Evolutionary conservation across 2,888 invertebrate genomes (phyloP).

Genomic region (Anorthoa munda): DNA sequence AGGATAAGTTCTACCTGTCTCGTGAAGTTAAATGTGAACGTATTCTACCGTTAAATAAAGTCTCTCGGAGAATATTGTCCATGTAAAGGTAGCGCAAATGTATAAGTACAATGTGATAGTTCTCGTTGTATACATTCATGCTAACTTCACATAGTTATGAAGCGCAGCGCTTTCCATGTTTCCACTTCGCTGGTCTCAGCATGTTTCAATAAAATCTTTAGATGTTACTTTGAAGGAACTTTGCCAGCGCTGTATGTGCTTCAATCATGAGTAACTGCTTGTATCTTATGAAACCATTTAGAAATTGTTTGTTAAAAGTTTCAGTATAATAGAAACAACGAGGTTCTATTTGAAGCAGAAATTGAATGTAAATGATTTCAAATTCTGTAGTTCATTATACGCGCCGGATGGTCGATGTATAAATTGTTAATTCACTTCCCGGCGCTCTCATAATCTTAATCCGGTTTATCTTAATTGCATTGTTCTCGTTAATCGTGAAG

Average conservation of each 20-base stretch:
- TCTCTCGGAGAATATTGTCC: neutral
- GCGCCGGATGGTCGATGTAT: slow-evolving; percentile 24
- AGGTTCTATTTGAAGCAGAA: neutral
- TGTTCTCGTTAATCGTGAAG: slow-evolving; percentile 58
- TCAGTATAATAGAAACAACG: slow-evolving; percentile 1
- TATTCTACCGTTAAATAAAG: slow-evolving; percentile 8
- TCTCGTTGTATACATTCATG: neutral
- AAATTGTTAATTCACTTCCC: slow-evolving; percentile 55
- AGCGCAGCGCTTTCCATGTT: slow-evolving; percentile 32
- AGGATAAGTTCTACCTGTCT: neutral
- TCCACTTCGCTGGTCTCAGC: slow-evolving; percentile 34
- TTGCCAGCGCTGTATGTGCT: slow-evolving; percentile 28
- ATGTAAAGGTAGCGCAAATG: neutral
- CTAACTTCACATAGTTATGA: slow-evolving; percentile 20
- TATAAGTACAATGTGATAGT: slow-evolving; percentile 3
- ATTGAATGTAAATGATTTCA: slow-evolving; percentile 24
- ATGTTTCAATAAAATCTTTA: slow-evolving; percentile 53
- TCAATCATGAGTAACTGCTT: slow-evolving; percentile 14
- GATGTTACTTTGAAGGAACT: slow-evolving; percentile 25
- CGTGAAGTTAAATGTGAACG: slow-evolving; percentile 8
- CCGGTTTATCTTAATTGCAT: slow-evolving; percentile 63
- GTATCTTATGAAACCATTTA: slow-evolving; percentile 3
- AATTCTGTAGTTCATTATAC: slow-evolving; percentile 43
- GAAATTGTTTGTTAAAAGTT: slow-evolving; percentile 18
- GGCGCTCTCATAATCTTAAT: slow-evolving; percentile 55